Percentiles rank a stretch among this genome's conserved stretches.
Conservation (phyloP, 2,888 invertebrate species). For the Acleris emargana region DNA sequence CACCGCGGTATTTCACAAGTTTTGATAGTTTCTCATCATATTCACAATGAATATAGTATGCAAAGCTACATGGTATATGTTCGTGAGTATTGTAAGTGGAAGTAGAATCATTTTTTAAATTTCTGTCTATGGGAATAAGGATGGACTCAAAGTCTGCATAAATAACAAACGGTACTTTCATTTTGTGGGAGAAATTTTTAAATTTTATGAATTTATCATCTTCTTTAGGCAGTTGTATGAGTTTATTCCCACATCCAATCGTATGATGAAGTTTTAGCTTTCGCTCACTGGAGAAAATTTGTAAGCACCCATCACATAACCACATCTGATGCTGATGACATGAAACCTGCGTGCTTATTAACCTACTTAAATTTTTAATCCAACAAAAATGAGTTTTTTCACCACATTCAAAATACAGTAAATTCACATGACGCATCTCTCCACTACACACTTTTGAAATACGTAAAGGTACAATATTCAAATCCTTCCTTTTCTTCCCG, state of each 20-base stretch:
- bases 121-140: conserved; percentile 40
- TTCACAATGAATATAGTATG: conserved; percentile 47
- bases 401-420: conserved; percentile 36
- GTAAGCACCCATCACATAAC: conserved; percentile 15
- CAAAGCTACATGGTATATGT: conserved; percentile 47
- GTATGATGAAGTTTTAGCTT: conserved; percentile 9
- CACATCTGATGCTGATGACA: background rate
- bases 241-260: conserved; percentile 8
- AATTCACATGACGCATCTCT: conserved; percentile 40
- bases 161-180: conserved; percentile 41
- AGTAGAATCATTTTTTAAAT: conserved; percentile 38
- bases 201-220: conserved; percentile 38
- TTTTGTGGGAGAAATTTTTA: conserved; percentile 36
- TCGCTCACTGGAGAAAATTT: conserved; percentile 4
- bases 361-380: conserved; percentile 27
- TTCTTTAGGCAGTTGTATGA: conserved; percentile 15
- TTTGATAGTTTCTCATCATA: conserved; percentile 44
- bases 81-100: conserved; percentile 42
- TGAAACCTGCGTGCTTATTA: background rate
- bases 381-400: conserved; percentile 12
- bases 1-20: conserved; percentile 44
- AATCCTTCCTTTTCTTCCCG: conserved; percentile 3
- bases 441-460: conserved; percentile 39
- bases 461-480: conserved; percentile 42
- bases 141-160: conserved; percentile 45